These are phyloP conservation scores for Spheniscus humboldti DNA, from an alignment of 2,797 vertebrate species.

Conservation along the genomic window DNA sequence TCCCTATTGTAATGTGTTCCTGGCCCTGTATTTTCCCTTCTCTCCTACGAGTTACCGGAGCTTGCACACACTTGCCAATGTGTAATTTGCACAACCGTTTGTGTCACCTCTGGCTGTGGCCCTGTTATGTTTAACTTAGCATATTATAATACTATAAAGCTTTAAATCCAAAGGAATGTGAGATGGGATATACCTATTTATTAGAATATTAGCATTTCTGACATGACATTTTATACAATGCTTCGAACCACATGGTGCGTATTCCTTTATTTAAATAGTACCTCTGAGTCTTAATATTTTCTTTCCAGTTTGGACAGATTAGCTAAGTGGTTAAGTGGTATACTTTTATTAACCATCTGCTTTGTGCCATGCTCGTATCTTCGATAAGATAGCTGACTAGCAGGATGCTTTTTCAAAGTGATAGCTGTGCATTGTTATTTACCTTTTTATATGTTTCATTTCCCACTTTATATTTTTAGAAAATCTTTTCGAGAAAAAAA, in stretches of 20 bases:
- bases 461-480: background rate
- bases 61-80: background rate
- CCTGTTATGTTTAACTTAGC: background rate
- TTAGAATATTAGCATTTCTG: constrained; percentile 35
- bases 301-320: background rate
- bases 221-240: background rate
- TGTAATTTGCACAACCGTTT: background rate
- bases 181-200: background rate
- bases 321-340: background rate
- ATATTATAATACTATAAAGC: background rate
- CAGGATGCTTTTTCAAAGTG: background rate
- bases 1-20: background rate
- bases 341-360: background rate
- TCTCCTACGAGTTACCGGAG: fast-evolving
- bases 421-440: background rate
- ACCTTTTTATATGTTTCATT: background rate
- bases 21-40: background rate
- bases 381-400: background rate
- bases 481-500: background rate
- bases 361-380: background rate
- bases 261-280: constrained; percentile 9
- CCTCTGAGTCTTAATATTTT: background rate
- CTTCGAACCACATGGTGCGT: background rate
- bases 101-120: background rate
- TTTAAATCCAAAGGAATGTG: constrained; percentile 6